Conservation (phyloP, 2,797 vertebrate species). For the Spinus olivaceus region DNA sequence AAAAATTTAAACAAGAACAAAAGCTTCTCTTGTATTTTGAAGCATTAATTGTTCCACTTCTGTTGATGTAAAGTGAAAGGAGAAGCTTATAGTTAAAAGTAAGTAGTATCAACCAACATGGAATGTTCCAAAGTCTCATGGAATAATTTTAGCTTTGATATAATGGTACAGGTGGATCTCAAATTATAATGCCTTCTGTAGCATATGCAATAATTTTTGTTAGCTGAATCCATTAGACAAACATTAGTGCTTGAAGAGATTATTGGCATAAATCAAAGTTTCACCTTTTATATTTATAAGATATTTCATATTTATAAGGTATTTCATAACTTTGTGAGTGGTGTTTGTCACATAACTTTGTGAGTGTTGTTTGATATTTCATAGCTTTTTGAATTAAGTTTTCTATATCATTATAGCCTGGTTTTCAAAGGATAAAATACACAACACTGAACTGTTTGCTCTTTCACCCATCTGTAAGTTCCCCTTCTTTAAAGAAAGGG, state of each 20-base stretch:
- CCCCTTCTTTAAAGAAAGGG: not conserved
- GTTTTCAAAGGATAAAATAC: not conserved
- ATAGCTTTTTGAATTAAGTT: constrained; percentile 61
- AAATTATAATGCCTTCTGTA: constrained; percentile 69
- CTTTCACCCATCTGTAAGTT: not conserved
- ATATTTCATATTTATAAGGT: constrained; percentile 75
- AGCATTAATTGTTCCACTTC: constrained; percentile 58
- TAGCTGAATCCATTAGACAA: constrained; percentile 75
- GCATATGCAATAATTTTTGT: constrained; percentile 70
- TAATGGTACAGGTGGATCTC: constrained; percentile 73
- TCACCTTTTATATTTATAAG: constrained; percentile 63
- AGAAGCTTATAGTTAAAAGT: constrained; percentile 73
- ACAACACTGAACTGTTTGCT: not conserved
- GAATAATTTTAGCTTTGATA: constrained; percentile 76
- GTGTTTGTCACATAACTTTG: constrained; percentile 49
- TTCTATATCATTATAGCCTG: not conserved
- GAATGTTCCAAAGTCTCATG: constrained; percentile 68
- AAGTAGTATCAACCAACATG: constrained; percentile 70
- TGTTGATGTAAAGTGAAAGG: constrained; percentile 71
- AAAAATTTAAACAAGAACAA: constrained; percentile 64
- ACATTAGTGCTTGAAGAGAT: constrained; percentile 72
- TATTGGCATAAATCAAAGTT: constrained; percentile 72
- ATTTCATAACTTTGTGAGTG: constrained; percentile 74
- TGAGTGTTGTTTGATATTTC: constrained; percentile 47
- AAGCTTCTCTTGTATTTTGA: constrained; percentile 65